These are phyloP conservation scores for Epinephelus awoara DNA, from an alignment of 2,797 vertebrate genomes.

Conservation along the genomic window DNA sequence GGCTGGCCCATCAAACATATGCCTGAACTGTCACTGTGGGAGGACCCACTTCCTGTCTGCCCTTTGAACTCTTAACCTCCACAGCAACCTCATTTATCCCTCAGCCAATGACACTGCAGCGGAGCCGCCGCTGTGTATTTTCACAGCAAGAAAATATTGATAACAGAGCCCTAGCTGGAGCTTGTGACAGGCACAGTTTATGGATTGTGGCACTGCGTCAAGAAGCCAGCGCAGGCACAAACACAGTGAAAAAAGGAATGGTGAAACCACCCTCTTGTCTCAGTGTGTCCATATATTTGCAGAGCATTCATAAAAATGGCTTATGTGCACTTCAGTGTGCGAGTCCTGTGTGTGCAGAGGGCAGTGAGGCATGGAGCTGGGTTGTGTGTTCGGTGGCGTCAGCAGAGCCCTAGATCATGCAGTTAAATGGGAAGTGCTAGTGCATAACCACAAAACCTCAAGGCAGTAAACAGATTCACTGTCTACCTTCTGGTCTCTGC, in stretches of 20 bases:
- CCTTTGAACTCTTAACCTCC: slow-evolving; percentile 74
- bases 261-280: slow-evolving; percentile 44
- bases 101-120: slow-evolving; percentile 45
- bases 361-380: slow-evolving; percentile 57
- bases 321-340: slow-evolving; percentile 43
- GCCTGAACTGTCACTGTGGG: slow-evolving; percentile 68
- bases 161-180: slow-evolving; percentile 30
- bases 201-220: slow-evolving; percentile 46
- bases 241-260: slow-evolving; percentile 29
- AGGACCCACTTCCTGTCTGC: slow-evolving; percentile 79
- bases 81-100: slow-evolving; percentile 56
- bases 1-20: slow-evolving; percentile 72
- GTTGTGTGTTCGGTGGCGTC: slow-evolving; percentile 64
- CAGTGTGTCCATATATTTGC: slow-evolving; percentile 59
- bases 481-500: slow-evolving; percentile 62
- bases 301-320: slow-evolving; percentile 61
- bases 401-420: slow-evolving; percentile 68
- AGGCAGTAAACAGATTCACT: slow-evolving; percentile 76
- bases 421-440: slow-evolving; percentile 72
- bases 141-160: slow-evolving; percentile 54
- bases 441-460: slow-evolving; percentile 76
- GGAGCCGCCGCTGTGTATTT: slow-evolving; percentile 38
- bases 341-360: slow-evolving; percentile 49
- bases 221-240: slow-evolving; percentile 40
- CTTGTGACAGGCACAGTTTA: slow-evolving; percentile 55